Conservation (phyloP, 2,888 invertebrate species). For the Notodromas monacha region DNA sequence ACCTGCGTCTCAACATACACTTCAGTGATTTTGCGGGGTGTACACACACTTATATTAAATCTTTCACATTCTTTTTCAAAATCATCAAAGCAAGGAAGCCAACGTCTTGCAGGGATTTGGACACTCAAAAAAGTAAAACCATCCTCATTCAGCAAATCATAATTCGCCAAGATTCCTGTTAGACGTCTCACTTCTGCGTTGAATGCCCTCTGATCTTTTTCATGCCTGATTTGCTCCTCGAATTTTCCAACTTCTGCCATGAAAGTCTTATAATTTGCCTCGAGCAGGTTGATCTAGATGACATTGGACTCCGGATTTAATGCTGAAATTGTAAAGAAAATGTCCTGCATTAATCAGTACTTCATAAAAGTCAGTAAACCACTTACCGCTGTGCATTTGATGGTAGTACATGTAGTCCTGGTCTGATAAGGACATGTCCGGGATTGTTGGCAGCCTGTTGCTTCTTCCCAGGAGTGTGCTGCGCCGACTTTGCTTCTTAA, state of each 20-base stretch:
- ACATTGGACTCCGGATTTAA: constrained; percentile 2
- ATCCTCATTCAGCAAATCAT: constrained; percentile 1
- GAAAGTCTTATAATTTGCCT: constrained; percentile 4
- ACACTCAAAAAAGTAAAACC: neutral
- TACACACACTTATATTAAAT: too few species aligned
- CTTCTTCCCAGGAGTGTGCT: constrained; percentile 4
- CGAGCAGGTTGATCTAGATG: constrained; percentile 1
- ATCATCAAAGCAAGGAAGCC: constrained; percentile 4
- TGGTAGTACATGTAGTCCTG: constrained; percentile 2
- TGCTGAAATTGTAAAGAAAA: constrained; percentile 2
- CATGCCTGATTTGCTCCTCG: constrained; percentile 4
- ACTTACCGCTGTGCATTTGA: constrained; percentile 4
- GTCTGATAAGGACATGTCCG: constrained; percentile 4
- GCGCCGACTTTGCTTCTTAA: constrained; percentile 4
- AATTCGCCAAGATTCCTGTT: constrained; percentile 4
- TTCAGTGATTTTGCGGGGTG: too few species aligned
- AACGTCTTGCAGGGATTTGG: constrained; percentile 2
- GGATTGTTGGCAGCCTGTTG: constrained; percentile 4
- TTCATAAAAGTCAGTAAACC: constrained; percentile 4
- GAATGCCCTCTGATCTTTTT: constrained; percentile 4
- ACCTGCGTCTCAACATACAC: too few species aligned
- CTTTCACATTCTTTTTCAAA: constrained; percentile 2
- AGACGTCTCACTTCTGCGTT: constrained; percentile 4
- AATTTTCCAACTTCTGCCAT: constrained; percentile 1
- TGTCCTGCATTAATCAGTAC: constrained; percentile 2